phyloP scores from a whole-genome alignment of 2,113 vertebrate species.

The Thamnophis sirtalis region DNA sequence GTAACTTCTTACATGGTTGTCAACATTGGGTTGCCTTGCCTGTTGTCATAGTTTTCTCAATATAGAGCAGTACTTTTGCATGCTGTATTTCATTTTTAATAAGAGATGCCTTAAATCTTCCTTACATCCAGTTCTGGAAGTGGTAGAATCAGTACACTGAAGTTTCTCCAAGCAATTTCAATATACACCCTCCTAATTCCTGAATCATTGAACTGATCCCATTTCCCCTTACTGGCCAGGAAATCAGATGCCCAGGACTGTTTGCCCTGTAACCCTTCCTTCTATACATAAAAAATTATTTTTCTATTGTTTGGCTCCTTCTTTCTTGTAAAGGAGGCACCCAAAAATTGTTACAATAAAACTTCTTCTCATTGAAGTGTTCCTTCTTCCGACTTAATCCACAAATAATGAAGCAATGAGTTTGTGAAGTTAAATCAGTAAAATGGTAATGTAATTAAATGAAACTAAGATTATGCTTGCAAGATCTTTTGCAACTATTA shows the following conservation, averaged over 20 bases:
- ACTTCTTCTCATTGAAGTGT: not conserved
- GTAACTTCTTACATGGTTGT: not conserved
- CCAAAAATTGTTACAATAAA: not conserved
- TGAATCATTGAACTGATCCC: not conserved
- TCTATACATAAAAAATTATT: not conserved
- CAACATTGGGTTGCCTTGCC: not conserved
- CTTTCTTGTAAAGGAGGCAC: not conserved
- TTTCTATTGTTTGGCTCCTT: not conserved
- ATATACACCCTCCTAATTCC: not conserved
- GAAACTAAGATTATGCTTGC: not conserved
- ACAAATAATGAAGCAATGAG: not conserved
- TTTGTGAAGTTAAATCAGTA: not conserved
- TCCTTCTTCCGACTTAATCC: not conserved
- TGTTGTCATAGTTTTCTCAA: not conserved
- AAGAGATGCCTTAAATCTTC: not conserved
- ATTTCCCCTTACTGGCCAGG: not conserved
- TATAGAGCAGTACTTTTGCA: not conserved
- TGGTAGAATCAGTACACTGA: not conserved
- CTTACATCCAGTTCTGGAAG: not conserved
- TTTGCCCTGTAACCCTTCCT: not conserved
- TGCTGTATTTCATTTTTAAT: not conserved
- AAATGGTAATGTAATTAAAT: not conserved
- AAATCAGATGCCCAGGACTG: not conserved
- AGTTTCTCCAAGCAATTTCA: not conserved
- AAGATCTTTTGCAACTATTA: not conserved